Base-by-base conservation (phyloP, 2,888 invertebrate genomes). In the Phengaris alcon region DNA sequence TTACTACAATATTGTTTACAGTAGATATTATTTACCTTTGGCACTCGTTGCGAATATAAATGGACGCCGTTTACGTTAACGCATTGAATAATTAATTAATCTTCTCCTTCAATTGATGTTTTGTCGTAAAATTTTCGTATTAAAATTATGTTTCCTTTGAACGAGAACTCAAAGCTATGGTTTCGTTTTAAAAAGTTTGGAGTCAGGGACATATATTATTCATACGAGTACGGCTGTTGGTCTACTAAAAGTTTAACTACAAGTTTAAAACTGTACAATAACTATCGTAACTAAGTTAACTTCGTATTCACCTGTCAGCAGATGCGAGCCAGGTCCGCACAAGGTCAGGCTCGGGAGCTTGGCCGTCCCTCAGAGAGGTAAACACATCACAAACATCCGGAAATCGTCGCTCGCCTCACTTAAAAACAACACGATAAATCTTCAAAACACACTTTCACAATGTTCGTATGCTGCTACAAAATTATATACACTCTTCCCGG, bases 351-450 rank as follows among this genome's bases (percentile, higher is more conserved):
- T 86, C 88, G 89, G 35, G 35, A 35, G 35, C 35, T 35, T 2
- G 88, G 88, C 35, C 72, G 52, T 88, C 83, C 83, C 84, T 85
- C 79, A 81, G 85, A 83, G 91, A 93, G 90, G 92, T 92, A 93
- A 93, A 93, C 93, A 93, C 90, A 90, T 90, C 88, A 90, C 85
- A 88, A 86, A 90, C 88, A 90, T 85, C 83, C 88, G 82, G 87
- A 85, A 86, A 86, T 89, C 85, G 89, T 89, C 89, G 89, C 87
- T 35, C 35, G 82, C 84, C 85, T 87, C 91, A 92, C 90, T 89
- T 91, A 90, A 93, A 93, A 93, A 93, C 93, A 93, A 90, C 86
- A 88, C 85, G 82, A 83, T 79, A 86, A 88, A 87, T 86, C 82
- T 83, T 81, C 84, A 87, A 83, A 91, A 93, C 89, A 89, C 87